Evolutionary conservation across 2,888 invertebrate species (phyloP), one percentile per base, ranked within the genome.

Genomic region (Tachina lurida): DNA sequence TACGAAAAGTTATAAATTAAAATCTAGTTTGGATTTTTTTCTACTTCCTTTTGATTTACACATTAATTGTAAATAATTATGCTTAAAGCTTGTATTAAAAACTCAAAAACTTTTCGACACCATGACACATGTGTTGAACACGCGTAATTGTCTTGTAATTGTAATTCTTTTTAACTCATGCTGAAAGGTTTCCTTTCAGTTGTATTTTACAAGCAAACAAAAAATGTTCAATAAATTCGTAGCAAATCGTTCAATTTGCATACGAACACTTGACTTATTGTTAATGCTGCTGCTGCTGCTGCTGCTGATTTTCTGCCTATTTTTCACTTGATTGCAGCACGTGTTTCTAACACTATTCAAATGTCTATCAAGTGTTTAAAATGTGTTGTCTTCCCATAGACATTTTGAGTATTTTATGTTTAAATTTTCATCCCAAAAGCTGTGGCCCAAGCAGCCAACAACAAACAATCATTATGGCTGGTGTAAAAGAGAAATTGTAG

Each of bases 301-400:
- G 45, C 10, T 13, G n/a, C n/a, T n/a, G n/a, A n/a, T n/a, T n/a
- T n/a, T n/a, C n/a, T 75, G 62, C 45, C 41, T 71, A 65, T 65
- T 70, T 67, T 77, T 19, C 67, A 19, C 15, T 62, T 74, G 83
- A 78, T 78, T 60, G n/a, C 60, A 84, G 83, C 83, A 84, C 83
- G 86, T 80, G 85, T 85, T 79, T 74, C 80, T 70, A 68, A 68
- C 79, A 79, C 88, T 84, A 88, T 88, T 88, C 88, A 88, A 88
- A 87, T 88, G 88, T 88, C 88, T 84, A 88, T 88, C 88, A 88
- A 80, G 83, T 80, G 80, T 80, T 84, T 67, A 77, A 81, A 79
- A 82, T 84, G 87, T 87, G 71, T 75, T 86, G 83, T 86, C 86
- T 83, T 45, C 62, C 41, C 8, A n/a, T 39, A 73, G 83, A 82